Evolutionary conservation across 2,888 invertebrate species (phyloP), one percentile per base, ranked within the genome.

Genomic region (Rhynchonema sp.): DNA sequence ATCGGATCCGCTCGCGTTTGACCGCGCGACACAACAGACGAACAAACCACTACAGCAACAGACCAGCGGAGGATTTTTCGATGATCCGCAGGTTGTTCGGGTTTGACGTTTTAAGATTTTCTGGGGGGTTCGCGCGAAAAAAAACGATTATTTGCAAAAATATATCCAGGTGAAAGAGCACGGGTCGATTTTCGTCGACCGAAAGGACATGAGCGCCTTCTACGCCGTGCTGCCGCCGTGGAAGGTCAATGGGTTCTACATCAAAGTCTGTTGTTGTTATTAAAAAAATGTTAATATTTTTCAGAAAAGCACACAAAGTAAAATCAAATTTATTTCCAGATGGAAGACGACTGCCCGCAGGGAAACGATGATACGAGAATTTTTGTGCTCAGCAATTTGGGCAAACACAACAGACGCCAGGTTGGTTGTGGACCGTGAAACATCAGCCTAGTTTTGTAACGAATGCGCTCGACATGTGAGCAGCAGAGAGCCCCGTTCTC

Each of bases 221-320:
- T 88, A 63, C 52, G 57, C 89, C 76, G 82, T 84, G 68, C 82
- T 96, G 73, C 94, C 94, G 67, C 84, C 84, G 77, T 85, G 88
- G 75, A 92, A 92, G 80, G 84, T 91, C 75, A 96, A 96, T 81
- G 91, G 92, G 73, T 94, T 92, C 81, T 91, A 94, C 81, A 92
- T 96, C 75, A 94, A 94, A 87, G 90, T 89, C 23, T 55, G 62
- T 26, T 3, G 30, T 22, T 25, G n/a, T n/a, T n/a, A n/a, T n/a
- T n/a, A n/a, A n/a, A n/a, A n/a, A n/a, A n/a, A n/a, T n/a, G n/a
- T n/a, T n/a, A n/a, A n/a, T n/a, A n/a, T n/a, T n/a, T n/a, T n/a
- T n/a, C n/a, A n/a, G n/a, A n/a, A n/a, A n/a, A n/a, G n/a, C n/a
- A n/a, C n/a, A n/a, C n/a, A 17, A 38, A 13, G 9, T 38, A 13